Percentiles rank a stretch among this genome's conserved stretches.
phyloP scores from a whole-genome alignment of 2,113 vertebrate species.

The Xenus cinereus region DNA sequence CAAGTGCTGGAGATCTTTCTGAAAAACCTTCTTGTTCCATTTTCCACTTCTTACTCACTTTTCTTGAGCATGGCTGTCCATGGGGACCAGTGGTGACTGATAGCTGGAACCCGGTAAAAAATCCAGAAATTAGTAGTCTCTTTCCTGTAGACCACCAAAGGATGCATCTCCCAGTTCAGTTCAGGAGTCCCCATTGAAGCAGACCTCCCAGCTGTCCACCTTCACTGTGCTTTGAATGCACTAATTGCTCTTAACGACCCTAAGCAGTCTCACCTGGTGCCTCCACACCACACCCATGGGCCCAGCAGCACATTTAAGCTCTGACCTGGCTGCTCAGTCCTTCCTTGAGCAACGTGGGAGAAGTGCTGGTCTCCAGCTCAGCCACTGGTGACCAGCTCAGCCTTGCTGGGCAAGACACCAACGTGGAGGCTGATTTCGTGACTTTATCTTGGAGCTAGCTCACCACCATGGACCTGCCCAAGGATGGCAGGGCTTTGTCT shows the following conservation, averaged over 20 bases:
- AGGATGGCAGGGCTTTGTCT: accelerated
- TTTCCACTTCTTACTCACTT: not conserved
- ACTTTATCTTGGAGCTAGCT: not conserved
- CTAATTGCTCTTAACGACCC: not conserved
- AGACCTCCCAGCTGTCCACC: not conserved
- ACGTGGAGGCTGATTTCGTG: not conserved
- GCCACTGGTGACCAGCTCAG: not conserved
- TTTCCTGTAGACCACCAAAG: not conserved
- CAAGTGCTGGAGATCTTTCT: not conserved
- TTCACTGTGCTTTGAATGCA: not conserved
- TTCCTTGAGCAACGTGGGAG: not conserved
- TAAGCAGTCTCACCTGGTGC: not conserved
- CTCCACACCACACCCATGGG: not conserved
- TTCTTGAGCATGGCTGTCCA: not conserved
- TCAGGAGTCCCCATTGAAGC: not conserved
- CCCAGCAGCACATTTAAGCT: not conserved
- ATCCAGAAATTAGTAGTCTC: not conserved
- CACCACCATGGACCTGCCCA: not conserved
- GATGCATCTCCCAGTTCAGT: not conserved
- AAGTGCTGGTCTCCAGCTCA: not conserved
- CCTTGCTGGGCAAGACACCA: not conserved
- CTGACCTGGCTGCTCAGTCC: not conserved
- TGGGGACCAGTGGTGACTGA: not conserved
- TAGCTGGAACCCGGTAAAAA: not conserved
- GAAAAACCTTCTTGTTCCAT: not conserved